Evolutionary conservation across 2,888 invertebrate species (phyloP).

Genomic region (Gastrophysa polygoni): DNA sequence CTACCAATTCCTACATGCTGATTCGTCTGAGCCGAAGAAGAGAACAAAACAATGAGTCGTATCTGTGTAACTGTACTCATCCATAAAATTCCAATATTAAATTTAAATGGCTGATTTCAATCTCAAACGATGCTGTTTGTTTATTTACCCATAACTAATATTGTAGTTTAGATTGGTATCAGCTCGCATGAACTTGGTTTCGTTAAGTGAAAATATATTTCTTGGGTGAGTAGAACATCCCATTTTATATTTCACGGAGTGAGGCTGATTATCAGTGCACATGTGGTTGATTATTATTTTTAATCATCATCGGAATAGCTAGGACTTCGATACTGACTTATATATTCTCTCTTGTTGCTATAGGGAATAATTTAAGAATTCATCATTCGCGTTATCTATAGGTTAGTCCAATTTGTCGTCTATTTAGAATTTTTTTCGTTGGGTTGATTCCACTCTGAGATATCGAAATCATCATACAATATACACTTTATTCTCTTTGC

Average conservation of each 20-base stretch:
- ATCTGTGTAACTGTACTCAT: slow-evolving; percentile 21
- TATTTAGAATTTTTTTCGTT: too few species aligned
- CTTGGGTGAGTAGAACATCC: not conserved
- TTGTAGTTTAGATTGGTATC: slow-evolving; percentile 49
- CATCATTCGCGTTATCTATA: too few species aligned
- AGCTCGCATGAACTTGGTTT: slow-evolving; percentile 15
- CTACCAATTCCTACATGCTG: slow-evolving; percentile 15
- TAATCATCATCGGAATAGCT: too few species aligned
- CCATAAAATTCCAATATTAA: slow-evolving; percentile 45
- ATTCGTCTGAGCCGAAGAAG: not conserved
- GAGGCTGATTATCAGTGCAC: not conserved
- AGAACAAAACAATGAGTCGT: slow-evolving; percentile 23
- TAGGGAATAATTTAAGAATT: too few species aligned
- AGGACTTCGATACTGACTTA: too few species aligned
- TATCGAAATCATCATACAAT: too few species aligned
- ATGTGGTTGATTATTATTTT: not conserved
- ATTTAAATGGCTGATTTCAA: slow-evolving; percentile 54
- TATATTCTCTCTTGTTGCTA: too few species aligned
- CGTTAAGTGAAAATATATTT: slow-evolving; percentile 7
- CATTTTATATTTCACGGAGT: not conserved
- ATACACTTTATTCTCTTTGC: too few species aligned
- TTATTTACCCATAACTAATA: slow-evolving; percentile 52
- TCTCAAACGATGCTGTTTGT: slow-evolving; percentile 53
- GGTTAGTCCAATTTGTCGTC: too few species aligned
- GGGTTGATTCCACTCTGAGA: too few species aligned